phyloP scores from a whole-genome alignment of 2,888 invertebrate genomes.

The Drosophila robusta region DNA sequence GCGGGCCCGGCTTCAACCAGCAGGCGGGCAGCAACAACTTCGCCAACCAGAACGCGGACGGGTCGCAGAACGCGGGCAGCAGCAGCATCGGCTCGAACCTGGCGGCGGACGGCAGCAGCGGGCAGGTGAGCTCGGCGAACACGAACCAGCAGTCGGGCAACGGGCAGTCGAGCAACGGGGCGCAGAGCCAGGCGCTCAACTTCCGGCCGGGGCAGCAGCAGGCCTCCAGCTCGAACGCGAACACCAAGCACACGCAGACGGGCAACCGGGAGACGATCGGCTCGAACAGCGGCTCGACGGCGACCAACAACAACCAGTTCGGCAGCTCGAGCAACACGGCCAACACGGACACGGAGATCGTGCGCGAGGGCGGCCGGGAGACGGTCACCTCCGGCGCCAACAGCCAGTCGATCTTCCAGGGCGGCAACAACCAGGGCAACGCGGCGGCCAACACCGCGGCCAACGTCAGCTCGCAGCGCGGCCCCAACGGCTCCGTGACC shows the following conservation, averaged over 20 bases:
- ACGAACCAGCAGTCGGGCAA: conserved; percentile 78
- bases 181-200: conserved; percentile 83
- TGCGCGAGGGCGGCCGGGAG: conserved; percentile 64
- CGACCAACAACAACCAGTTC: conserved; percentile 71
- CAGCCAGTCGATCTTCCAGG: conserved; percentile 81
- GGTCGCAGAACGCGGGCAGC: conserved; percentile 67
- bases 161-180: conserved; percentile 62
- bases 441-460: conserved; percentile 74
- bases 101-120: conserved; percentile 80
- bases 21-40: conserved; percentile 82
- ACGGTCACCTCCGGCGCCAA: conserved; percentile 77
- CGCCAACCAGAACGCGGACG: conserved; percentile 52
- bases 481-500: conserved; percentile 73
- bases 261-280: conserved; percentile 63
- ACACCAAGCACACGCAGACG: conserved; percentile 66
- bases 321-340: conserved; percentile 80
- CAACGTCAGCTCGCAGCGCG: conserved; percentile 67
- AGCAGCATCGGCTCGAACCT: conserved; percentile 83
- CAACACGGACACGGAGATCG: conserved; percentile 76
- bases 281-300: conserved; percentile 77
- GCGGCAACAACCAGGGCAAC: conserved; percentile 70
- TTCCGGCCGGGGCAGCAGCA: conserved; percentile 76
- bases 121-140: conserved; percentile 83
- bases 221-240: conserved; percentile 82
- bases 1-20: conserved; percentile 72